Conservation (phyloP, 2,113 vertebrate species). For the Nipponia nippon region DNA sequence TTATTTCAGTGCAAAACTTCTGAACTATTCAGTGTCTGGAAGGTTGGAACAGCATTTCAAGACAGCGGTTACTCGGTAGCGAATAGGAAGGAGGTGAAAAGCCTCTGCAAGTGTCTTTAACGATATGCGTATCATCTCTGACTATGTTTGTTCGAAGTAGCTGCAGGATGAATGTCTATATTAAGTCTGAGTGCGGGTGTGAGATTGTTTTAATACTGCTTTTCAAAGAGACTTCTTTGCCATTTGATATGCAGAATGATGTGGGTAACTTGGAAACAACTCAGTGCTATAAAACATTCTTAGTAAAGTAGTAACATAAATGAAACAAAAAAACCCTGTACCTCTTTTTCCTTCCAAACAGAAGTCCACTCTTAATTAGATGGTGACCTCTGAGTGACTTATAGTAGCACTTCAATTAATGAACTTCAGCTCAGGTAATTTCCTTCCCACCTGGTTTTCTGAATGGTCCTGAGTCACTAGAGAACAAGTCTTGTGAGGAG, state of each 20-base stretch:
- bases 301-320: background rate
- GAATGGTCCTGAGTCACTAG: background rate
- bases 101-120: background rate
- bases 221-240: background rate
- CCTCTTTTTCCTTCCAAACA: background rate
- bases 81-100: background rate
- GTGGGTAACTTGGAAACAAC: background rate
- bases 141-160: background rate
- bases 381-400: background rate
- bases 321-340: background rate
- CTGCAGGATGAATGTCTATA: background rate
- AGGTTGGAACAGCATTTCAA: background rate
- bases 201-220: background rate
- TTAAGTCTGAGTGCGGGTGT: background rate
- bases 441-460: background rate
- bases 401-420: background rate
- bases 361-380: accelerated
- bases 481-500: background rate
- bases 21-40: background rate
- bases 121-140: background rate
- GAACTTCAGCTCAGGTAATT: background rate
- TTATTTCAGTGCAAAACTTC: background rate
- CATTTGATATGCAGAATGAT: background rate
- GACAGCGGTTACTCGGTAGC: background rate
- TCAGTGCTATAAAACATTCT: background rate